Conservation (phyloP, 2,113 vertebrate genomes). For the Herpailurus yagouaroundi region DNA sequence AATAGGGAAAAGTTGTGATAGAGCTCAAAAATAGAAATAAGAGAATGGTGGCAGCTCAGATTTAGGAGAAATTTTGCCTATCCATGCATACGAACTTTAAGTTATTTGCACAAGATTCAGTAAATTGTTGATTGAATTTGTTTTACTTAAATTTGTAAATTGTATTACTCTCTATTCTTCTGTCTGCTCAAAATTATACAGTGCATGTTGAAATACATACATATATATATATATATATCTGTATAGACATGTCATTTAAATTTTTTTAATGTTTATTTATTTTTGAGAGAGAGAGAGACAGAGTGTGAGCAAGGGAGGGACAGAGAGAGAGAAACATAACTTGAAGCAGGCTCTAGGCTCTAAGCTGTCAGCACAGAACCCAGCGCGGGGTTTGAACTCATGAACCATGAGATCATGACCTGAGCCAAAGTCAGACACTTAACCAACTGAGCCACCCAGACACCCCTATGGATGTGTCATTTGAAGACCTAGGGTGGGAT, state of each 20-base stretch:
- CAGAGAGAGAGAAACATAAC: too few relatives aligned
- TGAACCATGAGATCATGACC: too few relatives aligned
- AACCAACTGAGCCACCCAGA: too few relatives aligned
- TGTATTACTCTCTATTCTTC: neutral
- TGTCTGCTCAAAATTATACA: neutral
- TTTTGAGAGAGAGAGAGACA: too few relatives aligned
- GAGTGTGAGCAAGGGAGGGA: too few relatives aligned
- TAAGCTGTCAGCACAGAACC: too few relatives aligned
- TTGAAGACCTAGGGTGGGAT: neutral
- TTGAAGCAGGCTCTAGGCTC: too few relatives aligned
- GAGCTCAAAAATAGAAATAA: neutral
- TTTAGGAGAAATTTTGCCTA: neutral
- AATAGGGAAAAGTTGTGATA: neutral
- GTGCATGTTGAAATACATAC: neutral
- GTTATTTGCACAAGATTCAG: neutral
- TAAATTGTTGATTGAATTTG: neutral
- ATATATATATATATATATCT: neutral
- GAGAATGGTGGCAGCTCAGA: neutral
- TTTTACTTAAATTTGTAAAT: neutral
- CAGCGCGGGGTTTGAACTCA: too few relatives aligned
- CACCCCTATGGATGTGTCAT: neutral
- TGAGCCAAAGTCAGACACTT: too few relatives aligned
- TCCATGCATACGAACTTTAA: neutral
- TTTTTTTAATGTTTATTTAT: too few relatives aligned
- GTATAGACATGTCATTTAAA: neutral